Evolutionary conservation across 2,113 vertebrate species (phyloP), one percentile per base, ranked within the genome.

Genomic region (Peucedramus taeniatus): DNA sequence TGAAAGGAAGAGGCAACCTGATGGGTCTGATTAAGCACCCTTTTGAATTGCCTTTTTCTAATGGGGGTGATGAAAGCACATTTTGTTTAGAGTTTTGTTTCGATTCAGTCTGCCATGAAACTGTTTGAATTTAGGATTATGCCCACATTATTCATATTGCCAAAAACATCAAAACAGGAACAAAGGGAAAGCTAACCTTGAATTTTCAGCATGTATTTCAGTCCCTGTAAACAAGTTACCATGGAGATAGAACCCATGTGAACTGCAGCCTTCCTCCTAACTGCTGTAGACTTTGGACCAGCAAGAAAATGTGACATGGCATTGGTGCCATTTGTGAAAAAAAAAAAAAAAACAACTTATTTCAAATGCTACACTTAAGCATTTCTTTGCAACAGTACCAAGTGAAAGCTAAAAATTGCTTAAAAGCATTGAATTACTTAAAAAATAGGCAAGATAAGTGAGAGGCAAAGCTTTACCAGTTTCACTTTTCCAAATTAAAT

Each of bases 151-250:
- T 98, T 98, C 92, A 93, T 89, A 97, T 97, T 97, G 97, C 97
- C 97, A 97, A 97, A 97, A 98, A 96, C 96, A 97, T 98, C 98
- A 98, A 97, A 98, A 98, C 97, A 97, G 94, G 95, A 98, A 98
- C 97, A 98, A 98, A 98, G 91, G 76, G 92, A 97, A 98, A 96
- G 88, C 97, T 97, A 98, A 97, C 98, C 97, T 98, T 98, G 98
- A 98, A 97, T 98, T 98, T 98, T 97, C 97, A 98, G 97, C 94
- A 82, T 98, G 94, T 97, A 96, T 97, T 97, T 98, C 97, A 97
- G 95, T 90, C 87, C 94, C 97, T 97, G 97, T 98, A 98, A 98
- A 98, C 97, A 98, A 97, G 98, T 98, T 98, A 91, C 98, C 98
- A 98, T 98, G 98, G 98, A 97, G 97, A 98, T 98, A 94, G 96